phyloP scores from a whole-genome alignment of 2,888 invertebrate genomes.

The Leucozona laternaria region DNA sequence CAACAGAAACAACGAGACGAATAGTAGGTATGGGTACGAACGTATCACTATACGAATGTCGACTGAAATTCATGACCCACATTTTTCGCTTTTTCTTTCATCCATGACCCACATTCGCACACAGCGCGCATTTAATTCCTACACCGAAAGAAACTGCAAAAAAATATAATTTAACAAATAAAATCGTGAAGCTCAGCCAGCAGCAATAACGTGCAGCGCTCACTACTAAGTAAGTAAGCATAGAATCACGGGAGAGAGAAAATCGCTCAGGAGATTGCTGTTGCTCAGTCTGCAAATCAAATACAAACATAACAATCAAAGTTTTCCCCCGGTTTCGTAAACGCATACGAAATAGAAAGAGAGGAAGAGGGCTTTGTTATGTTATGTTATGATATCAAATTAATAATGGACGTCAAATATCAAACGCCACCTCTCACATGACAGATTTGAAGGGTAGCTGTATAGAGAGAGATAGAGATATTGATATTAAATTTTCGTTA shows the following conservation, averaged over 20 bases:
- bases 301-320: not conserved
- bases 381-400: not conserved
- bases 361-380: not conserved
- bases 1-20: constrained; percentile 32
- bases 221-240: not conserved
- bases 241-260: not conserved
- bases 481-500: constrained; percentile 10
- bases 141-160: constrained; percentile 50
- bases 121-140: constrained; percentile 61
- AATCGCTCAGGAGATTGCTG: not conserved
- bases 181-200: not conserved
- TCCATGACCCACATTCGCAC: constrained; percentile 73
- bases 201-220: too few relatives aligned
- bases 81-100: constrained; percentile 76
- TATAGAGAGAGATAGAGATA: not conserved
- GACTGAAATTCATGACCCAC: constrained; percentile 75
- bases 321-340: not conserved
- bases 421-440: constrained; percentile 40
- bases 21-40: not conserved
- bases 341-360: not conserved
- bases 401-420: constrained; percentile 10
- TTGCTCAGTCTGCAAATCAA: not conserved
- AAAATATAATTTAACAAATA: not conserved
- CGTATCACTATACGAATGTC: constrained; percentile 49
- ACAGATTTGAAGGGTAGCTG: constrained; percentile 39